Evolutionary conservation across 2,113 vertebrate genomes (phyloP), one percentile per base, ranked within the genome.

Genomic region (Alosa alosa): DNA sequence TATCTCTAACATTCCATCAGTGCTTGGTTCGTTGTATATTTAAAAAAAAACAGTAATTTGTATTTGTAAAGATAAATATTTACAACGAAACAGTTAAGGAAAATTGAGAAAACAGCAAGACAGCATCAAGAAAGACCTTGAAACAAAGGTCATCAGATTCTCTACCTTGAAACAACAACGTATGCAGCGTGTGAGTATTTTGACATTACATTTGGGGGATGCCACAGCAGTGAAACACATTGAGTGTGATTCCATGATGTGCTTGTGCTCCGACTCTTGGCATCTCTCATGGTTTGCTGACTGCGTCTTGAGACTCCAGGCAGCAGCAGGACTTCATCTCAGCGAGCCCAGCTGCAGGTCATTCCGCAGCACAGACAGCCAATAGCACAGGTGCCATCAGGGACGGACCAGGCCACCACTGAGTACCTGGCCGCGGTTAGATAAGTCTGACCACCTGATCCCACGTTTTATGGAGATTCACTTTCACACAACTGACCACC

Each of bases 381-480:
- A 39, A 15, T 13, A 10, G 72, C 31, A 20, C 25, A 3, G 72
- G 25, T 36, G 11, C 1, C 15, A 36, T 41, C 72, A 36, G 25
- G 72, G 72, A 78, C 9, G 31, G 31, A 31, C 31, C 31, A 17
- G 64, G 10, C 72, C 72, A 41, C 1, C 31, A 17, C 31, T 15
- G 72, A 78, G 10, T 39, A 78, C 13, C 31, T 78, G 72, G 72
- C 72, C 25, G 15, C 31, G 8, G 68, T 11, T 11, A 39, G 11
- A 41, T 39, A 78, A 10, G 31, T 39, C 72, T 36, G 72, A 39
- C 72, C 72, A 78, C 72, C 72, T 78, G 72, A 78, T 78, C 72
- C 72, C 72, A 41, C 13, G 20, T 36, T 72, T 78, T 78, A 78
- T 78, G 72, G 31, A 78, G 11, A 78, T 78, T 78, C 31, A 15